Base-by-base conservation (phyloP, 2,888 invertebrate species). In the Eueremaeus valkanovi region DNA sequence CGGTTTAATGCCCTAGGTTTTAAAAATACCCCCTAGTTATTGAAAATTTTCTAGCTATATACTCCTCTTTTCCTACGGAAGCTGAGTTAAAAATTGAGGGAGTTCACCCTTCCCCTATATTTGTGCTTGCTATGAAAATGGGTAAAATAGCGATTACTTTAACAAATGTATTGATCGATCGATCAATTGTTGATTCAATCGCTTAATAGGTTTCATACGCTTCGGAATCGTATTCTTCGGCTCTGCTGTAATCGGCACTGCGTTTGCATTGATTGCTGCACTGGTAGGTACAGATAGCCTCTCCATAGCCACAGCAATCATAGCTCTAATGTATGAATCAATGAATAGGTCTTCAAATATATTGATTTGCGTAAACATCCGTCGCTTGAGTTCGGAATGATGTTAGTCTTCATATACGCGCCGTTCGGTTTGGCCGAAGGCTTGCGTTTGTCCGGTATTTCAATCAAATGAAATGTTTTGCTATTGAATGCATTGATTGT, bases 181-280 rank as follows among this genome's bases (percentile, higher is more conserved):
- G 36, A 36, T 36, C 36, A 36, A 8, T 36, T 11, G 11, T 36
- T 36, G 6, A 36, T 49, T 49, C n/a, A 5, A n/a, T 49, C n/a
- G 49, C n/a, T 5, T 18, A 55, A 24, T 55, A 55, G 55, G 55
- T 29, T 58, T 97, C 51, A 90, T 92, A 80, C 83, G 86, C 24
- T 98, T 99, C 84, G 94, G 93, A 83, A 86, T 94, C 79, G 97
- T 98, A 93, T 99, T 99, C 84, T 95, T 99, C 85, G 96, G 95
- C 9, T 99, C 98, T 0, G 96, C 98, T 76, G 93, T 93, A 45
- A 95, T 99, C 79, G 99, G 99, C 29, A 93, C 95, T 0, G 87
- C 92, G 21, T 95, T 95, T 86, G 99, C 97, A 58, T 87, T 99
- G 31, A 89, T 94, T 45, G 96, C 95, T 85, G 95, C 96, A 40